A percentile compares a stretch with the other conserved stretches of the same genome.
phyloP scores from a whole-genome alignment of 2,797 vertebrate genomes.

The Myotis findleyi region DNA sequence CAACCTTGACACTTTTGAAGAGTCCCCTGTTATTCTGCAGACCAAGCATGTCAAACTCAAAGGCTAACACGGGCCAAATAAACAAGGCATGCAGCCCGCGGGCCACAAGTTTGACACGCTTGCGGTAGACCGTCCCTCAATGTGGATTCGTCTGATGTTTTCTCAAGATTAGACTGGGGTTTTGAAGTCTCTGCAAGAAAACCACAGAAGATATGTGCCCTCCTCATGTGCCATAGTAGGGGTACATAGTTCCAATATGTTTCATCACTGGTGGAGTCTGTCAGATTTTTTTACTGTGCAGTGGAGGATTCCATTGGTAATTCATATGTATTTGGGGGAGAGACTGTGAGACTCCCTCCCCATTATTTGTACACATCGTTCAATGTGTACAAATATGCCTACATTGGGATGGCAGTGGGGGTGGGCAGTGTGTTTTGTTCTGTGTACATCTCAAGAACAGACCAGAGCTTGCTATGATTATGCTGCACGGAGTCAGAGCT shows the following conservation, averaged over 20 bases:
- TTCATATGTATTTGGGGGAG: not conserved
- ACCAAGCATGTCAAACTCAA: no score
- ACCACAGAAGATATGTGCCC: accelerated
- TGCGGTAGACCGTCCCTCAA: not conserved
- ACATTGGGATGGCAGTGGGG: not conserved
- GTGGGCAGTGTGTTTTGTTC: not conserved
- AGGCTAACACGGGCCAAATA: no score
- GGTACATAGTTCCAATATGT: accelerated
- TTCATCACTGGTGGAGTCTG: not conserved
- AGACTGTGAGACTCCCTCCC: not conserved
- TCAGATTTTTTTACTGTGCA: not conserved
- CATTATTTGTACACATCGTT: not conserved
- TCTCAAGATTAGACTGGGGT: not conserved
- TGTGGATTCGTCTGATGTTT: not conserved
- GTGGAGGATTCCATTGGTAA: not conserved
- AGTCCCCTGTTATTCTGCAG: not conserved
- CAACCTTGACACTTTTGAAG: not conserved
- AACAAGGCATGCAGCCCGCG: no score
- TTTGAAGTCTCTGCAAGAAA: not conserved
- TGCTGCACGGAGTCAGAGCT: not conserved
- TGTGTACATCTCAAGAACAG: not conserved
- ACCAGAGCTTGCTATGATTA: not conserved
- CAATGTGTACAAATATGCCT: not conserved
- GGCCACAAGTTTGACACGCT: no score
- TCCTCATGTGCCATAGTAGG: not conserved